Evolutionary conservation across 2,797 vertebrate species (phyloP).

Genomic region (Caiman crocodilus): DNA sequence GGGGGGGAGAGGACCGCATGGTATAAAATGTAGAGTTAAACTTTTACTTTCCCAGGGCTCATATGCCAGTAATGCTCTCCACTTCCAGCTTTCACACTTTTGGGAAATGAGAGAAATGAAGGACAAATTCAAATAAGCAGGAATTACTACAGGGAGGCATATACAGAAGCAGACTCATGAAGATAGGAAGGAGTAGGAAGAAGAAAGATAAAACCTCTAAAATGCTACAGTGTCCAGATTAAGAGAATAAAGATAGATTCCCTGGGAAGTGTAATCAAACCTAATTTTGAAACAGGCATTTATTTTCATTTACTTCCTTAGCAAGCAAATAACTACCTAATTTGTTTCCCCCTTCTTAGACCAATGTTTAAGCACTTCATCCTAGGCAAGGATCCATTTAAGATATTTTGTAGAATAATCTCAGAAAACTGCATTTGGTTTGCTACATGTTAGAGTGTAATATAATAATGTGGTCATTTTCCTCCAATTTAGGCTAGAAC

Average conservation of each 20-base stretch:
- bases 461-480: conserved; percentile 8
- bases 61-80: background rate
- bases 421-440: conserved; percentile 3
- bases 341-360: conserved; percentile 1
- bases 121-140: background rate
- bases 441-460: conserved; percentile 30
- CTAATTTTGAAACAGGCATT: background rate
- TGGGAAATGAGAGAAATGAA: background rate
- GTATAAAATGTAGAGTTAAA: background rate
- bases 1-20: no score
- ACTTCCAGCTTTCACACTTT: background rate
- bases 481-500: conserved; percentile 37
- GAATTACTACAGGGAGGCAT: background rate
- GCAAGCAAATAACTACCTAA: background rate
- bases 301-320: conserved; percentile 19
- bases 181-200: background rate
- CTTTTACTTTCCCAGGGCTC: background rate
- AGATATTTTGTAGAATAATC: conserved; percentile 7
- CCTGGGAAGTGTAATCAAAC: background rate
- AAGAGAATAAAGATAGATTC: background rate
- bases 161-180: background rate
- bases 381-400: background rate
- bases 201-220: background rate
- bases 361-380: conserved; percentile 17
- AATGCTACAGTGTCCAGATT: background rate